A percentile compares a stretch with the other conserved stretches of the same genome.
Conservation (phyloP, 2,888 invertebrate species). For the Ochlodes sylvanus region DNA sequence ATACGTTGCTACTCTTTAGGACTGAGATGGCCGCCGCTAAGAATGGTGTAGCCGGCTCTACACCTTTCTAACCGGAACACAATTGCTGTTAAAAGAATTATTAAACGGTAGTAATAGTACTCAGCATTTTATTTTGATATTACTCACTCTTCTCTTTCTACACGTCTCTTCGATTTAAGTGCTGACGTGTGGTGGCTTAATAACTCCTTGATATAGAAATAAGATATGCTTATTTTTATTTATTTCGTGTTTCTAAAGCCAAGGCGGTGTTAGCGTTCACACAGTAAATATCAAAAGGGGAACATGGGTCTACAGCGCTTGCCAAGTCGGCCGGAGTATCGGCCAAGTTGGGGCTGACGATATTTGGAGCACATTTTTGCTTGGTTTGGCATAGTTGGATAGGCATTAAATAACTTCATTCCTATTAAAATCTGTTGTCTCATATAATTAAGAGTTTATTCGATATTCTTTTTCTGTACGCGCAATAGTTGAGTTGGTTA, state of each 20-base stretch:
- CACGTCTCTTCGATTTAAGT: background rate
- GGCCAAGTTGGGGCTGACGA: constrained; percentile 40
- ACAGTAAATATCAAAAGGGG: constrained; percentile 41
- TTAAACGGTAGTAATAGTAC: too few species aligned
- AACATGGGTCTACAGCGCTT: constrained; percentile 35
- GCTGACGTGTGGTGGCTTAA: constrained; percentile 1
- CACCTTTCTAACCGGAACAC: too few species aligned
- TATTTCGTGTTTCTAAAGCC: constrained; percentile 33
- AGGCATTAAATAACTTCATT: constrained; percentile 20
- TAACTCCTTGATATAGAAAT: background rate
- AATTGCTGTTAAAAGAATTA: too few species aligned
- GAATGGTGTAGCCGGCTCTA: too few species aligned
- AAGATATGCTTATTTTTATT: constrained; percentile 21
- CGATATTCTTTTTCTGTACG: too few species aligned
- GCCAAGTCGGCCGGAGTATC: constrained; percentile 41
- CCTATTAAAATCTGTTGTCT: constrained; percentile 16
- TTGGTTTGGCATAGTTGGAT: constrained; percentile 12
- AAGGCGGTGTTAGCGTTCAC: constrained; percentile 37
- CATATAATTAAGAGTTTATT: background rate
- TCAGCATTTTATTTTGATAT: too few species aligned
- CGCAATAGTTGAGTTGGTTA: too few species aligned
- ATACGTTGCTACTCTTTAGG: too few species aligned
- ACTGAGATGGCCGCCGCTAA: too few species aligned
- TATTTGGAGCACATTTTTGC: constrained; percentile 30
- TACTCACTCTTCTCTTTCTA: too few species aligned